These are phyloP conservation scores for Lottia scabra DNA, from an alignment of 2,888 invertebrate species.

Conservation along the genomic window DNA sequence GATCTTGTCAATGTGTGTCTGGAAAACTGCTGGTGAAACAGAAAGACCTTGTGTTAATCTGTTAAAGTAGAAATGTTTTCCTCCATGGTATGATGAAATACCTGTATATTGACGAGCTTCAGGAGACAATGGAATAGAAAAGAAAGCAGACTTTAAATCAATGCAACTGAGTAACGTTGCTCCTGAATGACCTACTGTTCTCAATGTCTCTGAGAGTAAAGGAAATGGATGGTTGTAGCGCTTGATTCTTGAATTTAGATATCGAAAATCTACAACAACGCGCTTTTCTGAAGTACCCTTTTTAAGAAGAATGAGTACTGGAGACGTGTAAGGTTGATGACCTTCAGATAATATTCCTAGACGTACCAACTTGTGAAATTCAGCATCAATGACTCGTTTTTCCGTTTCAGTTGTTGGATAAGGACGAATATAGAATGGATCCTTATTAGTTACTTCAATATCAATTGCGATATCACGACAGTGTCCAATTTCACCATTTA, in stretches of 20 bases:
- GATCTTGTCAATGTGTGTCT: neutral
- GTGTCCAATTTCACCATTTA: no score
- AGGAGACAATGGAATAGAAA: neutral
- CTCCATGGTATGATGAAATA: conserved; percentile 3
- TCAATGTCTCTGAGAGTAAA: neutral
- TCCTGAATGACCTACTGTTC: neutral
- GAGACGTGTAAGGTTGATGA: neutral
- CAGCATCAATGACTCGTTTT: no score
- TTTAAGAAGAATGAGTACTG: neutral
- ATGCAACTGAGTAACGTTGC: neutral
- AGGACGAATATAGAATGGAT: no score
- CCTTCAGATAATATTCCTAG: neutral
- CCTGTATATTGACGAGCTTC: neutral
- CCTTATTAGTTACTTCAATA: no score
- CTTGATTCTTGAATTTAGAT: neutral
- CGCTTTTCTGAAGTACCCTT: neutral
- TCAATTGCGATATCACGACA: no score
- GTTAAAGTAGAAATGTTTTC: neutral
- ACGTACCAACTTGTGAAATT: no score
- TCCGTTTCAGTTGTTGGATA: no score
- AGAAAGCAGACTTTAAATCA: neutral
- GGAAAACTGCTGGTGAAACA: neutral
- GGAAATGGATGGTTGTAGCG: neutral
- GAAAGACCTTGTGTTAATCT: neutral
- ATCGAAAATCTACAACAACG: neutral